Evolutionary conservation across 2,113 vertebrate species (phyloP), one percentile per base, ranked within the genome.

Genomic region (Ptilonorhynchus violaceus): DNA sequence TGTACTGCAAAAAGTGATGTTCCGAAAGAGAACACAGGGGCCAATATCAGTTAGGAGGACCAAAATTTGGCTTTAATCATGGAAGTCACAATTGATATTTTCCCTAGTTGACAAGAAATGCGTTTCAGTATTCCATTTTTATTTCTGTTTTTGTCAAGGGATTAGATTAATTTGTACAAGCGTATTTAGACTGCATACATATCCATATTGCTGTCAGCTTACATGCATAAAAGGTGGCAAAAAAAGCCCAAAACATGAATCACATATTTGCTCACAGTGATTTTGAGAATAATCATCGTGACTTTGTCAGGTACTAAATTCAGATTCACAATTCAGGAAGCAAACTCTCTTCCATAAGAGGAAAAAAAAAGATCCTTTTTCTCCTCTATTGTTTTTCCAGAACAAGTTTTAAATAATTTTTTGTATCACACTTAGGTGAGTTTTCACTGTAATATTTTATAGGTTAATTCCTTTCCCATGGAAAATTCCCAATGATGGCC

Each of bases 331-430:
- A 24, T 75, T 85, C 53, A 59, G 50, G 46, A 76, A 42, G 13
- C 39, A 58, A 56, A 6, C n/a, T 37, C 3, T 72, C 22, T 50
- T 63, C 25, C 20, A 13, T 24, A 35, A 27, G 30, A 76, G 15
- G 1, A 9, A 31, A 44, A 41, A 63, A 25, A 22, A 8, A 5
- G 0, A 33, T 1, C 19, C 3, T 47, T 72, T 5, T 3, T 42
- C 8, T 47, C 7, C 28, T 74, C 41, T 42, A 0, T 47, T 88
- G 6, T 55, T 80, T 13, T 59, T 73, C 27, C 46, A 46, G 56
- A 66, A 44, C 11, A 73, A 66, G 28, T 66, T 91, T 77, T 31
- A 18, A 55, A 19, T 21, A 49, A 21, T 47, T 55, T 91, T 81
- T 44, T 23, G 2, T 62, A 37, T 81, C 23, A 49, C 30, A 14